Conservation (phyloP, 2,888 invertebrate genomes). For the Macrosiphum euphorbiae region DNA sequence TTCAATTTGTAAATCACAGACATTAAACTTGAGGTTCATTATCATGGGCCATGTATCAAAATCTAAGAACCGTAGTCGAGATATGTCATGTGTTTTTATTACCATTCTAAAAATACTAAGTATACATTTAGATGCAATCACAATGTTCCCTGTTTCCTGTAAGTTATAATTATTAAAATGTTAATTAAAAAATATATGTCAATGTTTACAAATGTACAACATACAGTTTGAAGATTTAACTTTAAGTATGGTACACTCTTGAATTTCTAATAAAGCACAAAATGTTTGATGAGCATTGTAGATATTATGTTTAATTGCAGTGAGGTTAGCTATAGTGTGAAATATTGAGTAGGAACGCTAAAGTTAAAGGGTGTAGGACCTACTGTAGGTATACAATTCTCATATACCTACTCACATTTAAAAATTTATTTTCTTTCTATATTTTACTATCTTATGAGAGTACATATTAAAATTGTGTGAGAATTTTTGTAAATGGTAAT, state of each 20-base stretch:
- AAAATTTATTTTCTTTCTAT: too few species aligned
- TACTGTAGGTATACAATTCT: background rate
- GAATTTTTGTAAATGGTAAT: background rate
- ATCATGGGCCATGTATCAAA: slow-evolving; percentile 79
- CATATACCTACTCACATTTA: background rate
- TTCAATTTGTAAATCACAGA: slow-evolving; percentile 74
- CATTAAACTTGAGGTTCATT: slow-evolving; percentile 76
- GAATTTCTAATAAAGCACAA: background rate
- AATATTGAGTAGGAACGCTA: background rate
- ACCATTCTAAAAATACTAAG: slow-evolving; percentile 76
- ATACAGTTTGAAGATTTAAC: background rate
- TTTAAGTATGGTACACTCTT: background rate
- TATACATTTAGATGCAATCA: slow-evolving; percentile 71
- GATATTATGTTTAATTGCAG: background rate
- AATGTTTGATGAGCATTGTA: background rate
- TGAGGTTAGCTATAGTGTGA: background rate
- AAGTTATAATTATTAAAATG: slow-evolving; percentile 66
- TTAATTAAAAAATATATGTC: background rate
- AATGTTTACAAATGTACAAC: background rate
- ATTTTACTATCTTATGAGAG: background rate
- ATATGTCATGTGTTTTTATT: slow-evolving; percentile 78
- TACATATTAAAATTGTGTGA: background rate
- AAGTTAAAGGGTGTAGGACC: background rate
- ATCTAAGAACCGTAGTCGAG: slow-evolving; percentile 79
- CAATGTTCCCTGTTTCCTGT: slow-evolving; percentile 71